Evolutionary conservation across 1,140 invertebrate genomes (phyloP), one percentile per base, ranked within the genome.

Genomic region (Drosophila bocki): DNA sequence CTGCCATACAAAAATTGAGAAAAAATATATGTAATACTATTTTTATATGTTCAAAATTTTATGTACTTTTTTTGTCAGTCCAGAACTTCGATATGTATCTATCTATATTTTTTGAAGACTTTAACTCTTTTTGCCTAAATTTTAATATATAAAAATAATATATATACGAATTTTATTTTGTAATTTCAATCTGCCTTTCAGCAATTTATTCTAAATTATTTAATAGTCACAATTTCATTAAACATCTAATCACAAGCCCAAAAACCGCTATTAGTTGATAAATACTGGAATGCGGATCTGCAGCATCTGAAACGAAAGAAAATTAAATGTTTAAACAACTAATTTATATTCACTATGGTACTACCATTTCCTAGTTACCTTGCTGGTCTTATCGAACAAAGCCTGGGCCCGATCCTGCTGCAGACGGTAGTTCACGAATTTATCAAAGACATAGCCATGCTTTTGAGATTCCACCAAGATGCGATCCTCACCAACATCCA

Each of bases 401-500:
- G 96, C 95, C 51, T 93, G 94, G 72, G 94, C 94, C 9, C 94
- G 93, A 33, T 95, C 92, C 78, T 94, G 94, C 69, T 95, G 92
- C 26, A 97, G 91, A 41, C 91, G 85, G 88, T 94, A 94, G 7
- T 96, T 95, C 17, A 97, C 82, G 88, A 95, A 97, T 61, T 96
- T 93, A 91, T 97, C 96, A 39, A 96, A 93, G 17, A 95, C 81
- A 80, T 95, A 95, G 41, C 94, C 93, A 77, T 93, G 93, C 45
- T 94, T 94, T 45, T 93, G 79, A 26, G 94, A 94, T 77, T 95
- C 94, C 47, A 97, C 90, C 19, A 96, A 82, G 62, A 97, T 94
- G 69, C 96, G 93, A 93, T 97, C 96, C 79, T 96, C 95, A 2
- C 96, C 95, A 54, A 97, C 82, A 83, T 96, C 94, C 50, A 97